These are phyloP conservation scores for Archivesica marissinica DNA, from an alignment of 1,140 invertebrate species.

Conservation along the genomic window DNA sequence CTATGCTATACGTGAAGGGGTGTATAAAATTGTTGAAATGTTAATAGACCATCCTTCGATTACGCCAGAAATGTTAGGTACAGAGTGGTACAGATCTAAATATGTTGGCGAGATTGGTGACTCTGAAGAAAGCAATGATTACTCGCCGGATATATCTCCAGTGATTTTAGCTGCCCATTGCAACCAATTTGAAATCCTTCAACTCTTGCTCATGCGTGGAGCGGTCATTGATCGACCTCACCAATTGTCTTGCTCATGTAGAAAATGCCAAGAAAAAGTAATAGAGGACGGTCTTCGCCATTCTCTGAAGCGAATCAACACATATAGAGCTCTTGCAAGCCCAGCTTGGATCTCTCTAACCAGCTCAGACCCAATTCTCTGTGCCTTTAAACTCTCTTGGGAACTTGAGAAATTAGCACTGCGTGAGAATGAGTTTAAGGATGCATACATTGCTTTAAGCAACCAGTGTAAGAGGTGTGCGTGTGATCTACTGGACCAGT, in stretches of 20 bases:
- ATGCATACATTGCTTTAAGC: constrained; percentile 85
- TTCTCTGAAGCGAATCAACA: constrained; percentile 82
- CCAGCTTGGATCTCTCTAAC: constrained; percentile 88
- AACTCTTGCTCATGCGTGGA: constrained; percentile 81
- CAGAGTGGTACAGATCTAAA: constrained; percentile 77
- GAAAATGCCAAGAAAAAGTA: constrained; percentile 85
- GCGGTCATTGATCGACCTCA: constrained; percentile 86
- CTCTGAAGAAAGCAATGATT: constrained; percentile 78
- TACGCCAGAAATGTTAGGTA: constrained; percentile 77
- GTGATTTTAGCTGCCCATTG: constrained; percentile 83
- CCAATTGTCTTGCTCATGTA: constrained; percentile 86
- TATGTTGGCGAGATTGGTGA: constrained; percentile 58
- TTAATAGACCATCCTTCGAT: constrained; percentile 86
- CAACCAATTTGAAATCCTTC: constrained; percentile 84
- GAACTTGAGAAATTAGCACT: constrained; percentile 84
- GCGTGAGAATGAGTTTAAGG: constrained; percentile 86
- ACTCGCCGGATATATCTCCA: constrained; percentile 81
- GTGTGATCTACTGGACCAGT: constrained; percentile 82
- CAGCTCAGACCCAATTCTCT: constrained; percentile 88
- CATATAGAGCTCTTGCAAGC: constrained; percentile 82
- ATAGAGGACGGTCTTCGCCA: constrained; percentile 80
- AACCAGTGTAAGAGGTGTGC: constrained; percentile 85
- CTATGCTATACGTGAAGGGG: constrained; percentile 84
- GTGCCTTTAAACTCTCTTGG: constrained; percentile 87
- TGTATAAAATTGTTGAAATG: constrained; percentile 87